These are phyloP conservation scores for Nephrotoma flavescens DNA, from an alignment of 2,888 invertebrate species.

Conservation along the genomic window DNA sequence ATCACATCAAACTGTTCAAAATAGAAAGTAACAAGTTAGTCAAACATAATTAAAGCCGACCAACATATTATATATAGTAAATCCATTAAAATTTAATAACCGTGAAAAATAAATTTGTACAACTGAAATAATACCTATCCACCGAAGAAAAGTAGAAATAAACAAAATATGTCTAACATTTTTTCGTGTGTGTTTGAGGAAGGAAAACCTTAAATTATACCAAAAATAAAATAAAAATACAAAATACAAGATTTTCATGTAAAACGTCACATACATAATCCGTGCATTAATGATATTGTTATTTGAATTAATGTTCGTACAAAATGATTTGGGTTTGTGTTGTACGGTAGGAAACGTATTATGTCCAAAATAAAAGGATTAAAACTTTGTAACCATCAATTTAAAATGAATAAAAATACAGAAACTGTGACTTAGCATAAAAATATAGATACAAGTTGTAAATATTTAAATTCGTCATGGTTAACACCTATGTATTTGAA, in stretches of 20 bases:
- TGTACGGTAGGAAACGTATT: neutral
- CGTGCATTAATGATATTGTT: neutral
- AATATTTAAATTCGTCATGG: neutral
- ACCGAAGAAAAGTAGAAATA: neutral
- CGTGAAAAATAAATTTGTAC: neutral
- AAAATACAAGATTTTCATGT: neutral
- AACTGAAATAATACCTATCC: neutral
- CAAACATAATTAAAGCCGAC: neutral
- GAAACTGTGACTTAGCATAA: neutral
- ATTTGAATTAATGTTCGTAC: neutral
- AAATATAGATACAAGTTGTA: neutral
- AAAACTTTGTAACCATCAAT: neutral
- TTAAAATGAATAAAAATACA: neutral
- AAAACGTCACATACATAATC: neutral
- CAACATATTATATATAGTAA: neutral
- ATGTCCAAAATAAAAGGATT: neutral
- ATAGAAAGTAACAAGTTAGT: neutral
- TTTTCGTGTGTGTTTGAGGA: neutral
- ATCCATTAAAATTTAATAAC: neutral
- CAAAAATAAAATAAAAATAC: neutral
- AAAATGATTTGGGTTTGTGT: neutral
- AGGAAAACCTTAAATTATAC: neutral
- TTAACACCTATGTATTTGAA: neutral
- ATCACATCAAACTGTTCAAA: neutral
- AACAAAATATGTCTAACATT: neutral